Base-by-base conservation (phyloP, 2,113 vertebrate genomes). In the Tretioscincus oriximinensis region DNA sequence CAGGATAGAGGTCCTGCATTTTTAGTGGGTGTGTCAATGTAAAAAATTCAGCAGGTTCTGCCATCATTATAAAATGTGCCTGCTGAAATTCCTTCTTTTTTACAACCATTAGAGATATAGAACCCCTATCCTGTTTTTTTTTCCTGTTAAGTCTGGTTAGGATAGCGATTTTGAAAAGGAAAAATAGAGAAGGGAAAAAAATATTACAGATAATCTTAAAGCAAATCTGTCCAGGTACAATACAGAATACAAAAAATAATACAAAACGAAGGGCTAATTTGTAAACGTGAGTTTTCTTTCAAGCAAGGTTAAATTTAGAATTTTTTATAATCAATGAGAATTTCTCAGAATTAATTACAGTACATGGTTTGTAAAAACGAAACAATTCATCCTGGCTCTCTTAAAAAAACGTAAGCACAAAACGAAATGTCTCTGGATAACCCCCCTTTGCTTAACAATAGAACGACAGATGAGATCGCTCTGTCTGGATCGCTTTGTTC, bases 401-500 rank as follows among this genome's bases (percentile, higher is more conserved):
- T 54, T 51, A 63, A 67, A 16, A 79, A 5, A 63, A 28, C 41
- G 60, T 70, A 73, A 64, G 70, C 29, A 67, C 22, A 28, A 71
- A 84, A 1, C 63, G 35, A 26, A 69, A 81, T 10, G 28, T 68
- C 78, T 72, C 78, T 77, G 77, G 80, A 70, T 58, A 82, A 85
- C 80, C 86, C 88, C n/a, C 79, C 80, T 85, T 60, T 83, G 65
- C 2, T 20, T 84, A 90, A 92, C 91, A 93, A 91, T 90, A 88
- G 90, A 63, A 81, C 76, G 79, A 86, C 83, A 0, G 29, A 68
- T 87, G 35, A 41, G 35, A 41, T 41, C 35, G 2, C 35, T 41
- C 35, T 41, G 85, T 72, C 47, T 81, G 78, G 87, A 90, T 85
- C 80, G 86, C 90, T 93, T 92, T 91, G 89, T 92, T 90, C 84